A percentile compares a stretch with the other conserved stretches of the same genome.
Evolutionary conservation across 2,113 vertebrate species (phyloP).

Genomic region (Chinchilla lanigera): DNA sequence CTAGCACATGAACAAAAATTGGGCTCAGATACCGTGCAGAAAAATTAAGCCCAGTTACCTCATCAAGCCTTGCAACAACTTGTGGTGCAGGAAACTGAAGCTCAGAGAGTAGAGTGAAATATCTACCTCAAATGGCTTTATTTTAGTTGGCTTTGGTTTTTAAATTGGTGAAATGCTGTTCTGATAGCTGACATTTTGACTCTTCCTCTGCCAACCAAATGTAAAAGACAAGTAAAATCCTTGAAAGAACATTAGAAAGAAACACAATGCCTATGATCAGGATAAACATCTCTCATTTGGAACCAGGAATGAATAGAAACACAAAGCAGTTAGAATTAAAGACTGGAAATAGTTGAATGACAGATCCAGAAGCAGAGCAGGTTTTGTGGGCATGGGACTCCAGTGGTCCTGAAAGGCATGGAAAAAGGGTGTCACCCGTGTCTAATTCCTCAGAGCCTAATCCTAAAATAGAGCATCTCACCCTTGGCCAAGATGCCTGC

Average conservation of each 20-base stretch:
- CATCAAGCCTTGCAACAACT: not conserved
- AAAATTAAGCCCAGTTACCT: not conserved
- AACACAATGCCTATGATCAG: not conserved
- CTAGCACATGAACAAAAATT: not conserved
- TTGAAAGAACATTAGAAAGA: not conserved
- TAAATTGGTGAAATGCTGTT: not conserved
- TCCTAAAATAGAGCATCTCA: not conserved
- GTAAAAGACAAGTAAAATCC: not conserved
- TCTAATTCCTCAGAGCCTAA: not conserved
- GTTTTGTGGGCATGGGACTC: not conserved
- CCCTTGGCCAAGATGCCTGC: not conserved
- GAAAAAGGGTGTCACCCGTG: too few relatives aligned
- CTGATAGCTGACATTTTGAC: not conserved
- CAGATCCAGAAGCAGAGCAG: not conserved
- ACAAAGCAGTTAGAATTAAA: not conserved
- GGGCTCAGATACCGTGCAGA: not conserved
- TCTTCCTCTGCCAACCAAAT: not conserved
- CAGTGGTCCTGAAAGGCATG: not conserved
- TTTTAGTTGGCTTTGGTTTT: conserved; percentile 1
- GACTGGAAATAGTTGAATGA: not conserved
- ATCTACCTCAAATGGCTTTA: not conserved
- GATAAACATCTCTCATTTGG: not conserved
- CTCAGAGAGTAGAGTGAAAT: not conserved
- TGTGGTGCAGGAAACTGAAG: not conserved
- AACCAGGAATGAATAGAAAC: not conserved